phyloP scores from a whole-genome alignment of 2,888 invertebrate genomes.

The Aproaerema taeniolella region DNA sequence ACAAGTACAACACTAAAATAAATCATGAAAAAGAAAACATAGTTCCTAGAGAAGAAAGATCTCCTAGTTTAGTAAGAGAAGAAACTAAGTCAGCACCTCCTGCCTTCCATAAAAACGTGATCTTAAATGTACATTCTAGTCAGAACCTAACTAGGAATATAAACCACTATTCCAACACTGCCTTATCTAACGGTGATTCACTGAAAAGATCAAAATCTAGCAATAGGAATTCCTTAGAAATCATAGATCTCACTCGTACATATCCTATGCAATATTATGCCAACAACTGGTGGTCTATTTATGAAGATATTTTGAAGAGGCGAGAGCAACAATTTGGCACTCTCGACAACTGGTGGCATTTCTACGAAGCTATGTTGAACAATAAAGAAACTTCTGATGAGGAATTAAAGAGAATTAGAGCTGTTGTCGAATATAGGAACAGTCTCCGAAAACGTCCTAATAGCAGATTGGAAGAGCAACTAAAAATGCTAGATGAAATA shows the following conservation, averaged over 20 bases:
- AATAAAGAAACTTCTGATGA: slow-evolving; percentile 43
- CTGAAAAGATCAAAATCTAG: slow-evolving; percentile 34
- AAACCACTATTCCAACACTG: slow-evolving; percentile 35
- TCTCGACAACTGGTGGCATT: slow-evolving; percentile 69
- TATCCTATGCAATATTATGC: slow-evolving; percentile 69
- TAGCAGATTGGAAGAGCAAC: slow-evolving; percentile 59
- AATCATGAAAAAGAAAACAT: slow-evolving; percentile 46
- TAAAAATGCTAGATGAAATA: slow-evolving; percentile 58
- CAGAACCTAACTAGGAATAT: slow-evolving; percentile 39
- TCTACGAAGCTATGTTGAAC: slow-evolving; percentile 59
- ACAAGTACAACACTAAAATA: slow-evolving; percentile 35
- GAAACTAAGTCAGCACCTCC: slow-evolving; percentile 33
- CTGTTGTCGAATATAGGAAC: slow-evolving; percentile 42
- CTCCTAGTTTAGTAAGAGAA: slow-evolving; percentile 29
- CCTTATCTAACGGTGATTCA: slow-evolving; percentile 33
- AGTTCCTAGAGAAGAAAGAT: slow-evolving; percentile 27
- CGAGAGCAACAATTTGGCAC: slow-evolving; percentile 67
- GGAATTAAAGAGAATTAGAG: slow-evolving; percentile 42
- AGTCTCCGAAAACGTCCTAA: slow-evolving; percentile 41
- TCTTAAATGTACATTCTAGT: slow-evolving; percentile 42
- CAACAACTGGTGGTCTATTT: slow-evolving; percentile 72
- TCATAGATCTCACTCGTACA: slow-evolving; percentile 57
- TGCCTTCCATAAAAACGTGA: slow-evolving; percentile 42
- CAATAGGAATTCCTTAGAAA: slow-evolving; percentile 42
- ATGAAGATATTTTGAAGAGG: slow-evolving; percentile 61